Evolutionary conservation across 2,888 invertebrate species (phyloP), one percentile per base, ranked within the genome.

Genomic region (Sepiola atlantica): DNA sequence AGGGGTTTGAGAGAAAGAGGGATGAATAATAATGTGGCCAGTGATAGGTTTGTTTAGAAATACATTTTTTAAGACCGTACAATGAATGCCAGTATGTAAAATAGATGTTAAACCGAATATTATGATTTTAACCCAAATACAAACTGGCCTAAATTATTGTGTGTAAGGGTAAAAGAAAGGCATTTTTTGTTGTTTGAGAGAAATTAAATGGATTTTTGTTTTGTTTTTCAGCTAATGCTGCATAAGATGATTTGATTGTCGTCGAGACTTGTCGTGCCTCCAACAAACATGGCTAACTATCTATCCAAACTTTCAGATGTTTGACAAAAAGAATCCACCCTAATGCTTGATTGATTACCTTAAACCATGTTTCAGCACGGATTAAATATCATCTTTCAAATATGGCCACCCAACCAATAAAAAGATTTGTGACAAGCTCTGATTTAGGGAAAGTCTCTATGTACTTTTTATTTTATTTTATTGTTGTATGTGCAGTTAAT

Each of bases 401-500:
- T 32, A 77, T 77, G 77, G 77, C 77, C n/a, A n/a, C 21, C 77
- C n/a, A 20, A n/a, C 4, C n/a, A 77, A n/a, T 2, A n/a, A 77
- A n/a, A 77, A 77, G n/a, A 77, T 77, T 77, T 77, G 77, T 77
- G 77, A 77, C 77, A 77, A n/a, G 77, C n/a, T 21, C 77, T n/a
- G 12, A 77, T 12, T 4, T 77, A 32, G 14, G 32, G 16, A 77
- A 77, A 32, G 45, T 45, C 45, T 45, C 45, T 45, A 45, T 45
- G 45, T 8, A 45, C 45, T 45, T 45, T 45, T 45, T 45, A 45
- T 16, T 16, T n/a, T n/a, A n/a, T 77, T n/a, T n/a, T 77, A n/a
- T 77, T 77, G 55, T 57, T 57, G 57, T 28, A 24, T 77, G n/a
- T 77, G 32, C n/a, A 77, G 16, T 77, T 77, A n/a, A n/a, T 32